phyloP scores from a whole-genome alignment of 2,113 vertebrate species.

The Piprites chloris region DNA sequence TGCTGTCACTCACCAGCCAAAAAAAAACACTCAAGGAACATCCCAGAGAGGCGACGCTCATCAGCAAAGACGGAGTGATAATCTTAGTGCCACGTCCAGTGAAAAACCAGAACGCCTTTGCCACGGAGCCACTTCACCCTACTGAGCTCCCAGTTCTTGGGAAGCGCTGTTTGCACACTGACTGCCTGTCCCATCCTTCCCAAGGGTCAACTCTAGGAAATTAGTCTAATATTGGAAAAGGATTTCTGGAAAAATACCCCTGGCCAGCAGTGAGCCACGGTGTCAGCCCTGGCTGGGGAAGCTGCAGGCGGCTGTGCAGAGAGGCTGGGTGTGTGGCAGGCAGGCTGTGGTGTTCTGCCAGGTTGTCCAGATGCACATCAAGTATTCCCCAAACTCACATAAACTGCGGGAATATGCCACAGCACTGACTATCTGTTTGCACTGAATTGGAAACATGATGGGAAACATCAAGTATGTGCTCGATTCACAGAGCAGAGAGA shows the following conservation, averaged over 20 bases:
- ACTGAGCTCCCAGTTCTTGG: not conserved
- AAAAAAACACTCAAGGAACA: not conserved
- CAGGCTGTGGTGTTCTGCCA: not conserved
- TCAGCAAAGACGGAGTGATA: rapidly evolving
- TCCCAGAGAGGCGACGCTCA: rapidly evolving
- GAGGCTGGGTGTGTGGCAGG: not conserved
- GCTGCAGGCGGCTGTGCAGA: not conserved
- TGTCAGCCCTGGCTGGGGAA: not conserved
- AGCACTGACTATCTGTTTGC: not conserved
- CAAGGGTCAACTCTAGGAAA: rapidly evolving
- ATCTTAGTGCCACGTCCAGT: not conserved
- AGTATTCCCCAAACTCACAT: not conserved
- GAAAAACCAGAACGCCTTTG: not conserved
- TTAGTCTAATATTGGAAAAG: not conserved
- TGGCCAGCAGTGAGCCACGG: rapidly evolving
- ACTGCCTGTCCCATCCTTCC: not conserved
- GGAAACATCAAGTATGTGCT: not conserved
- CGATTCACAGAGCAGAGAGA: not conserved
- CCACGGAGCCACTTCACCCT: not conserved
- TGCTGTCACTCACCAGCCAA: not conserved
- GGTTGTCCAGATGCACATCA: not conserved
- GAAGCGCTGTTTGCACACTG: not conserved
- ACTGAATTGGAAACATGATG: not conserved
- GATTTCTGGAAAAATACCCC: not conserved
- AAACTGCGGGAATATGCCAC: not conserved